A percentile compares a stretch with the other conserved stretches of the same genome.
Conservation (phyloP, 35 echinoderm and acorn worm genomes). For the Strongylocentrotus purpuratus region DNA sequence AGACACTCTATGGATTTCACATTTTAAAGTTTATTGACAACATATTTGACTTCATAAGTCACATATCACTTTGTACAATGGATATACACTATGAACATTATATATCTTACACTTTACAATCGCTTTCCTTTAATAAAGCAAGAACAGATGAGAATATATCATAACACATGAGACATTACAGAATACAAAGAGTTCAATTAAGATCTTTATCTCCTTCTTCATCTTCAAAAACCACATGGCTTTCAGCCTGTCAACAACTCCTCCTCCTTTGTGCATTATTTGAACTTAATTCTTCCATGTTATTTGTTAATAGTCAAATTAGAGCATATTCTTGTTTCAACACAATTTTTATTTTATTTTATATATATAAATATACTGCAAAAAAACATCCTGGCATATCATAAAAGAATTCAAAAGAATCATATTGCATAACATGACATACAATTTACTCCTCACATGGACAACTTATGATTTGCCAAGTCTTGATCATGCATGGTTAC, state of each 20-base stretch:
- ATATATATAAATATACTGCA: too few species aligned
- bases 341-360: too few species aligned
- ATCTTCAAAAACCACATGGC: background rate
- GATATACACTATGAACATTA: constrained; percentile 6
- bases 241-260: background rate
- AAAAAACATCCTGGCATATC: background rate
- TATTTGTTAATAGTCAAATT: too few species aligned
- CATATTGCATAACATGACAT: too few species aligned
- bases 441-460: background rate
- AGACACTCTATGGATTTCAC: background rate
- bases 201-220: too few species aligned
- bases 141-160: too few species aligned
- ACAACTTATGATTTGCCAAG: background rate
- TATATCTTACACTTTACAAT: background rate
- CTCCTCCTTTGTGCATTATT: background rate
- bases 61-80: constrained; percentile 4
- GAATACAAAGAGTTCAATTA: background rate
- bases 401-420: too few species aligned
- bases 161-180: background rate
- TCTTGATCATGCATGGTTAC: too few species aligned
- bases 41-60: constrained; percentile 4
- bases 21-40: background rate
- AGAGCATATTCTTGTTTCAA: too few species aligned
- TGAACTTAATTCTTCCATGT: background rate
- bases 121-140: background rate